Evolutionary conservation across 1,140 invertebrate species (phyloP).

Genomic region (Anthonomus grandis): DNA sequence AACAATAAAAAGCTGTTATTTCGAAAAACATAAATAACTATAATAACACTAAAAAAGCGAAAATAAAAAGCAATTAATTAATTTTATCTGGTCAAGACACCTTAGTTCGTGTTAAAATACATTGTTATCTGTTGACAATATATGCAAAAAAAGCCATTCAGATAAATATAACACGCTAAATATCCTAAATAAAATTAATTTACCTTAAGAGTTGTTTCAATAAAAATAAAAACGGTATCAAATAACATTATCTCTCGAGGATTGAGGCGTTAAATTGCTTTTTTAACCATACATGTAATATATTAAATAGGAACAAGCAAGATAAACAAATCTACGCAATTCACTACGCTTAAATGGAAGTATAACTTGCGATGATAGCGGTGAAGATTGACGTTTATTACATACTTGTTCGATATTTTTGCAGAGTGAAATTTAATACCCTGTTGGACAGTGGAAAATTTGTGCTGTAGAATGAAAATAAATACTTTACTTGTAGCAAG

Average conservation of each 20-base stretch:
- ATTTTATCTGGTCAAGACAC: no score
- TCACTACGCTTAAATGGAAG: conserved; percentile 12
- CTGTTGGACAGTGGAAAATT: conserved; percentile 6
- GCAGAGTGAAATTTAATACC: conserved; percentile 17
- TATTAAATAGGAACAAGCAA: conserved; percentile 1
- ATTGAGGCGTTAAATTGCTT: not conserved
- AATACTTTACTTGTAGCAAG: no score
- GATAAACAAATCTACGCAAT: conserved; percentile 3
- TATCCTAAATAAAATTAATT: not conserved
- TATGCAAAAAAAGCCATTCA: not conserved
- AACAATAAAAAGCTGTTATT: no score
- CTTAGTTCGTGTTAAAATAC: no score
- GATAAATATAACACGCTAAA: not conserved
- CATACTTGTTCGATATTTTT: conserved; percentile 13
- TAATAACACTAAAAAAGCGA: no score
- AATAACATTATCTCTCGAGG: not conserved
- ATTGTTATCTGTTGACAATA: not conserved
- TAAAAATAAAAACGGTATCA: not conserved
- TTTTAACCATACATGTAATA: not conserved
- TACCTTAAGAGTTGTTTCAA: not conserved
- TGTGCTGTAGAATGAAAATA: no score
- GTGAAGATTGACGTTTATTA: conserved; percentile 16
- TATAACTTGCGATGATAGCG: conserved; percentile 18
- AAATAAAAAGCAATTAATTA: no score
- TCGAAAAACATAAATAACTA: no score